phyloP scores from a whole-genome alignment of 2,797 vertebrate species.

The Poeciliopsis presidionis region DNA sequence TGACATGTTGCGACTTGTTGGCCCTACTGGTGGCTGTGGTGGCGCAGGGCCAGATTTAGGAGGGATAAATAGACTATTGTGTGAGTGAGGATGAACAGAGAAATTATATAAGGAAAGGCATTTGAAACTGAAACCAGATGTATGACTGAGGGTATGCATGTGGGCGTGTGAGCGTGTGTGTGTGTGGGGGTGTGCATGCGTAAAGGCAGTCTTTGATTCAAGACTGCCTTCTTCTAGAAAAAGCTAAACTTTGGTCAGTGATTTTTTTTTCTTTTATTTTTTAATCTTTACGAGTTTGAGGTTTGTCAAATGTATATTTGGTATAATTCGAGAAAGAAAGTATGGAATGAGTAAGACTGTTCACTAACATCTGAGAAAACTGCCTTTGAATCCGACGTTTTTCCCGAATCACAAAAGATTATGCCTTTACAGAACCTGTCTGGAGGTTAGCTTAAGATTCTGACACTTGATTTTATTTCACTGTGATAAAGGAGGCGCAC shows the following conservation, averaged over 20 bases:
- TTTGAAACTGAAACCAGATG: slow-evolving; percentile 82
- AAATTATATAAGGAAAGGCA: slow-evolving; percentile 72
- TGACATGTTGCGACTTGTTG: slow-evolving; percentile 68
- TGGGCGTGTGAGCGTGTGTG: not conserved
- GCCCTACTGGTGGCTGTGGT: slow-evolving; percentile 58
- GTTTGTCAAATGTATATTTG: slow-evolving; percentile 62
- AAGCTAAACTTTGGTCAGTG: slow-evolving; percentile 41
- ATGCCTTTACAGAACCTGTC: slow-evolving; percentile 27
- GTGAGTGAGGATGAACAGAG: slow-evolving; percentile 68
- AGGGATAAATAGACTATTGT: slow-evolving; percentile 78
- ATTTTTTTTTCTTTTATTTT: slow-evolving; percentile 43
- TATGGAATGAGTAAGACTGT: slow-evolving; percentile 60
- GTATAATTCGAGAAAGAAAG: slow-evolving; percentile 61
- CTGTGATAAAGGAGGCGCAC: slow-evolving; percentile 43
- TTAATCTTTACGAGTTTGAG: slow-evolving; percentile 39
- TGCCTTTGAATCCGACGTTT: slow-evolving; percentile 43
- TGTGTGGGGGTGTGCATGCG: slow-evolving; percentile 10
- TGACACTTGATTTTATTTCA: slow-evolving; percentile 68
- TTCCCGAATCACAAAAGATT: slow-evolving; percentile 24
- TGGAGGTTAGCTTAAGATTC: slow-evolving; percentile 38
- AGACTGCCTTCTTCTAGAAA: slow-evolving; percentile 22
- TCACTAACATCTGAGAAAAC: slow-evolving; percentile 38
- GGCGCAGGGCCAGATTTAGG: slow-evolving; percentile 51
- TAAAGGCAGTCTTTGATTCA: slow-evolving; percentile 36
- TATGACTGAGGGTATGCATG: slow-evolving; percentile 35